Evolutionary conservation across 1,140 invertebrate genomes (phyloP).

Genomic region (Harpegnathos saltator): DNA sequence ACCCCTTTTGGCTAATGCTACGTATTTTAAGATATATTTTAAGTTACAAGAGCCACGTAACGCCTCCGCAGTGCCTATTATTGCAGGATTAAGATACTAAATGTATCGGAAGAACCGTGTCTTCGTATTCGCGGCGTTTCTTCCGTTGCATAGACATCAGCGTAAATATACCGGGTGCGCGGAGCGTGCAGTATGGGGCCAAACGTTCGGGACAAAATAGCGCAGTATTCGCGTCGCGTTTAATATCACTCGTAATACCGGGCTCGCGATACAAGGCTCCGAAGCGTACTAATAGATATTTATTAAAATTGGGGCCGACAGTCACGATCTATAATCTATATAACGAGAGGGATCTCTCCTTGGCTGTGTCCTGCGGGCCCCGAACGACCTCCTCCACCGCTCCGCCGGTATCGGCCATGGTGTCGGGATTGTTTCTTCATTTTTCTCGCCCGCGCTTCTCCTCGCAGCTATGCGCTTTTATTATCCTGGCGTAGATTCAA

Average conservation of each 20-base stretch:
- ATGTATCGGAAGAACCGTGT: not conserved
- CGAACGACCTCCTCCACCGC: slow-evolving; percentile 25
- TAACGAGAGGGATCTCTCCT: slow-evolving; percentile 20
- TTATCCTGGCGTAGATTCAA: slow-evolving; percentile 83
- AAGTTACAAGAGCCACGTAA: not conserved
- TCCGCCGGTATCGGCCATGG: slow-evolving; percentile 40
- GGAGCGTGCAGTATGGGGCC: not conserved
- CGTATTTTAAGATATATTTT: not conserved
- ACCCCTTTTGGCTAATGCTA: too few species aligned
- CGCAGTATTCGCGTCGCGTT: slow-evolving; percentile 20
- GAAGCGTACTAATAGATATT: slow-evolving; percentile 50
- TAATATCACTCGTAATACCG: slow-evolving; percentile 37
- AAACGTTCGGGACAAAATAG: slow-evolving; percentile 43
- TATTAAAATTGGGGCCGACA: slow-evolving; percentile 41
- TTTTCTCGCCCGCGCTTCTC: slow-evolving; percentile 63
- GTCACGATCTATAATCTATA: slow-evolving; percentile 42
- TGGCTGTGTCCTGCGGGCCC: not conserved
- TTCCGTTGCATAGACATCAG: not conserved
- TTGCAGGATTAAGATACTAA: not conserved
- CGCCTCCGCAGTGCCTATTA: not conserved
- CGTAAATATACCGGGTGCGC: slow-evolving; percentile 7
- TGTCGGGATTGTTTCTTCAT: slow-evolving; percentile 66
- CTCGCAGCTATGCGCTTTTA: slow-evolving; percentile 76
- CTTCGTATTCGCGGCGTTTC: not conserved
- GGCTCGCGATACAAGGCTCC: slow-evolving; percentile 33